Conservation (phyloP, 2,888 invertebrate species). For the Crioceris asparagi region DNA sequence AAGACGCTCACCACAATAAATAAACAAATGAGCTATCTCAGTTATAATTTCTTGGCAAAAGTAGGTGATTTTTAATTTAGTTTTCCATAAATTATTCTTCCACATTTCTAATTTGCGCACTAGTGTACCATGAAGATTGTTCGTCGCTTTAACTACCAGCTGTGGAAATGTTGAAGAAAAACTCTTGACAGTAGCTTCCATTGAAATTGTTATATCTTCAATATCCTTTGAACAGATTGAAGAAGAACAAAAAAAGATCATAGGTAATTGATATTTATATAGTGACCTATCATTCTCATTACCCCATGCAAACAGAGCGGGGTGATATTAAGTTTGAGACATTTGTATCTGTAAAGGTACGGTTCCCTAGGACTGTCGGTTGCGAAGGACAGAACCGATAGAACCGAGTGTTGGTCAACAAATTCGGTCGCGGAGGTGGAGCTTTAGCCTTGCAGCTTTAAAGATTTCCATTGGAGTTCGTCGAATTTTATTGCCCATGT, state of each 20-base stretch:
- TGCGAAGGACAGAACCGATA: no score
- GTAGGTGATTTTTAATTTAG: slow-evolving; percentile 46
- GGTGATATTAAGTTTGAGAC: no score
- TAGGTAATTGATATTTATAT: not conserved
- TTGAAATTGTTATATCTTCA: slow-evolving; percentile 46
- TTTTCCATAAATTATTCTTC: slow-evolving; percentile 44
- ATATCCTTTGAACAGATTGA: slow-evolving; percentile 38
- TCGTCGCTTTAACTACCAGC: slow-evolving; percentile 36
- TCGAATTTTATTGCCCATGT: no score
- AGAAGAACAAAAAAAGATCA: not conserved
- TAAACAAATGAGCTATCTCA: slow-evolving; percentile 45
- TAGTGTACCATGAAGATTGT: slow-evolving; percentile 22
- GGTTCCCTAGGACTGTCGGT: no score
- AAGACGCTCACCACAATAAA: slow-evolving; percentile 48
- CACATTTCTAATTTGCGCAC: slow-evolving; percentile 42
- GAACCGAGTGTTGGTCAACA: no score
- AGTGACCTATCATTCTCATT: no score
- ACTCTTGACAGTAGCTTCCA: slow-evolving; percentile 43
- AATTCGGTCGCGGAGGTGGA: no score
- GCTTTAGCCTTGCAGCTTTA: no score
- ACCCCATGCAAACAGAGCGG: no score
- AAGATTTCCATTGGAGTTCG: no score
- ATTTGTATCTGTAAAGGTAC: no score
- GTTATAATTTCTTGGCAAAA: slow-evolving; percentile 44
- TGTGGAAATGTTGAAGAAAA: slow-evolving; percentile 45